Evolutionary conservation across 1,140 invertebrate species (phyloP), one percentile per base, ranked within the genome.

Genomic region (Monochamus saltuarius): DNA sequence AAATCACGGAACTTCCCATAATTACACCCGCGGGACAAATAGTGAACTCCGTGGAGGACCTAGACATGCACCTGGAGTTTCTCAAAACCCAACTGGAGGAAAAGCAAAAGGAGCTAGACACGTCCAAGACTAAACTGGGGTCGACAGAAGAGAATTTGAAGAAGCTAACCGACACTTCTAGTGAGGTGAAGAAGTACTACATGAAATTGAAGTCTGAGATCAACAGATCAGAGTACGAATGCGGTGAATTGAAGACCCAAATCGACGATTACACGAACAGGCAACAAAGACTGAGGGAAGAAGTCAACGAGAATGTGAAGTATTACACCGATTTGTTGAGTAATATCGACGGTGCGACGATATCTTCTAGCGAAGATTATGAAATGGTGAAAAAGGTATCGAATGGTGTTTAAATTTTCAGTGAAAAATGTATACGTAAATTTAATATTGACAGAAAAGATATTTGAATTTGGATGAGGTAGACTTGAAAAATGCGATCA

Each of bases 1-100:
- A 51, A 51, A 56, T 56, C 7, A 62, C 61, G 11, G 60, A 65
- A 45, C 42, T 70, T 11, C 68, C 71, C 11, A 49, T 71, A 1
- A 56, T 68, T 10, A 67, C 68, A 2, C 51, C 57, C 14, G 64
- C 66, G n/a, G 68, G 68, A 3, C 57, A 70, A 50, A 64, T 72
- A 16, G 56, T 71, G 9, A 61, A 64, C 14, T 61, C 65, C 34
- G 62, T 63, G 6, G 66, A 67, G 50, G 68, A 72, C 37, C 38
- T 73, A 52, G 70, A 71, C 34, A 59, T 67, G 19, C 67, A 72
- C 22, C 38, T 73, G 53, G 65, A 70, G 2, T 57, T 67, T 36
- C 37, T 72, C 38, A 61, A 69, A 42, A 62, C 51, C 29, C 64
- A 69, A 37, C 39, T 73, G 9, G 61, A 69, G 35, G 68, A 72